Evolutionary conservation across 2,888 invertebrate genomes (phyloP), one percentile per base, ranked within the genome.

Genomic region (Sarcophaga rosellei): DNA sequence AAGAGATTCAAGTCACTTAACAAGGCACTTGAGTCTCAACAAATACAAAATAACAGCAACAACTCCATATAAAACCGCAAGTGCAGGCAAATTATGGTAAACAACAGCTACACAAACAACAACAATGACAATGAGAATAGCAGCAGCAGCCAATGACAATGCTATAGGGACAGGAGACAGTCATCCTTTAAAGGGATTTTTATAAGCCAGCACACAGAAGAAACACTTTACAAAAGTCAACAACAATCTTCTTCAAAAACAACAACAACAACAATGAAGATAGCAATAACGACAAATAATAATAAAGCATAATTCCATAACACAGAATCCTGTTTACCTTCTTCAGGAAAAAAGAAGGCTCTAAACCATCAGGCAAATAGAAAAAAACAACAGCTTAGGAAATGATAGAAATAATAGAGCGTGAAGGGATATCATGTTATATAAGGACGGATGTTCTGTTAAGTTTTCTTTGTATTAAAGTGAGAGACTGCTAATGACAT

Each of bases 11-110:
- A 82, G 61, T 76, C 82, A 76, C 85, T 86, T 86, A 86, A 82
- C 82, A 82, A 86, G 85, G 59, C 59, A 86, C 82, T 86, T 80
- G 53, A 53, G 82, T 82, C 85, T 78, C 59, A 70, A 79, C 69
- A 80, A 57, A 74, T 74, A 61, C 10, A 66, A 8, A 72, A 72
- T 1, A 79, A 65, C 59, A 83, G 79, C 69, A 79, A 69, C 75
- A 62, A 69, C 75, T 70, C 0, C 65, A 66, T 21, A 53, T 12
- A 74, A 45, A 65, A 78, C 84, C 79, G 79, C 84, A 84, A 84
- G 70, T 79, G 75, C 79, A 80, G 61, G 84, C 70, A 80, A 78
- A 76, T 68, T 83, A 80, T 76, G 76, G 74, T 59, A 74, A 68
- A 25, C 66, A 86, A 65, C 8, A 53, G 53, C 69, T 61, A 66